Base-by-base conservation (phyloP, 2,888 invertebrate genomes). In the Yponomeuta evonymella region DNA sequence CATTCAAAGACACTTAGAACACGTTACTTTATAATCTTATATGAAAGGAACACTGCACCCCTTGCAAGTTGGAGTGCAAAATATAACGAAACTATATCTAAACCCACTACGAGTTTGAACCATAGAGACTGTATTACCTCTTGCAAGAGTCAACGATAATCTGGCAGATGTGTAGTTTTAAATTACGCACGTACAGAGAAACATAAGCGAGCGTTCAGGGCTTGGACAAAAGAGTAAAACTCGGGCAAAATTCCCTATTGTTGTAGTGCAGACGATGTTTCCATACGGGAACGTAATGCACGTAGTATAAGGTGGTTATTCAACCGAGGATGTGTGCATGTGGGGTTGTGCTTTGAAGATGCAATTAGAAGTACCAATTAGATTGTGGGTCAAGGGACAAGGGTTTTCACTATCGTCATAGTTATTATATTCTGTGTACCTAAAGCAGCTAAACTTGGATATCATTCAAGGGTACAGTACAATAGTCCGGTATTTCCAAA, bases 161-260 rank as follows among this genome's bases (percentile, higher is more conserved):
- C 15, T 62, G 58, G 70, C 48, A 70, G 29, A 36, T 3, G 33
- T 62, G n/a, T 29, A 36, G 79, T 80, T 79, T 80, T 78, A 82
- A 81, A 80, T 81, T 77, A 80, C 80, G 77, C 78, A 78, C 79
- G 78, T 82, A 79, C 78, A 76, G 71, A 71, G 73, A 73, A 73
- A 76, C 78, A 79, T 79, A 79, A 75, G 76, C 80, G 51, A 23
- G 62, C 70, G 78, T 75, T 76, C 76, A 72, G 75, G 75, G 76
- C 76, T 76, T 75, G 76, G 76, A 80, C 81, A 78, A 81, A 62
- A n/a, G 62, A 62, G 62, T 77, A 76, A 78, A 77, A 74, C 72
- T 75, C 75, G 73, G 77, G 76, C 76, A 74, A 73, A 73, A 73
- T 48, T 69, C 69, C 62, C 69, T 69, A 69, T 69, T 69, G 69